phyloP scores from a whole-genome alignment of 2,113 vertebrate species.

The Cynopterus brachyotis region DNA sequence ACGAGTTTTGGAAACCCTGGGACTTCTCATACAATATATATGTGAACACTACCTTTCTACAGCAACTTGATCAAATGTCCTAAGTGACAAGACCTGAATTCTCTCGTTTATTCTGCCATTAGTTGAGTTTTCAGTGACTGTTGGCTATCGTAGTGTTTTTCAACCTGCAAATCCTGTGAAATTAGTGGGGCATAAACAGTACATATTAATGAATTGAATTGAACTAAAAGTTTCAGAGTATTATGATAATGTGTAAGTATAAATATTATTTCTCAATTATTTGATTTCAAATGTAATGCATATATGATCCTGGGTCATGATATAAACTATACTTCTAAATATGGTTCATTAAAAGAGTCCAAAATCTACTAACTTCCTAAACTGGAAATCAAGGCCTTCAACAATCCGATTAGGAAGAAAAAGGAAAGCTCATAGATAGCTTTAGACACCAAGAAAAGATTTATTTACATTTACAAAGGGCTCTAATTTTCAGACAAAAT shows the following conservation, averaged over 20 bases:
- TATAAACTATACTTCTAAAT: background rate
- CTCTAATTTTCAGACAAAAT: background rate
- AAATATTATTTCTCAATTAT: slow-evolving; percentile 7
- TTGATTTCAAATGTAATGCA: background rate
- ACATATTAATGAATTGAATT: background rate
- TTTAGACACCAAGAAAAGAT: background rate
- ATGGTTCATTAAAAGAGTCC: background rate
- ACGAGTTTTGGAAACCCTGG: background rate
- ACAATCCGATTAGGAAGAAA: background rate
- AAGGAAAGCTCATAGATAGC: background rate
- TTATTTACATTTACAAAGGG: background rate
- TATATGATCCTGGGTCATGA: background rate
- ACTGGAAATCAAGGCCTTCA: background rate
- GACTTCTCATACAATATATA: background rate
- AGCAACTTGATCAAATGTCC: background rate
- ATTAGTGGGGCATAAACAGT: background rate
- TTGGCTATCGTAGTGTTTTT: background rate
- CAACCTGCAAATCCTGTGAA: background rate
- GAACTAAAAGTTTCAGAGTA: slow-evolving; percentile 1
- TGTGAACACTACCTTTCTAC: background rate
- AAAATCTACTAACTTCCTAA: background rate
- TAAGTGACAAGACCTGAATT: background rate
- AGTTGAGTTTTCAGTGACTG: background rate
- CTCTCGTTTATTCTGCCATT: background rate
- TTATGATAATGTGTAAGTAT: background rate